Base-by-base conservation (phyloP, 2,888 invertebrate genomes). In the Formica aserva region DNA sequence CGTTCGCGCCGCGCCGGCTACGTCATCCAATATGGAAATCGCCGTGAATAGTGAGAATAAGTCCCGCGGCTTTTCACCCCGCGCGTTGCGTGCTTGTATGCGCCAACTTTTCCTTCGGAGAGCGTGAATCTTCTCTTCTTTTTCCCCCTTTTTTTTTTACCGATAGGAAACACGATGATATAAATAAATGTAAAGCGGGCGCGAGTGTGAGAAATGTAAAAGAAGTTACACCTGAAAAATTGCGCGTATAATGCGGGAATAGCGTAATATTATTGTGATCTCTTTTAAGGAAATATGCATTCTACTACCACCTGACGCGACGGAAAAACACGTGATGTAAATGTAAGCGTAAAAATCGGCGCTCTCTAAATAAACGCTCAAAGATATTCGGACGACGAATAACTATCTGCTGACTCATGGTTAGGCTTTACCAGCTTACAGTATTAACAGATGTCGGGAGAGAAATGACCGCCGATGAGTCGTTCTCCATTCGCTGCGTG, bases 11-110 rank as follows among this genome's bases (percentile, higher is more conserved):
- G 45, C 69, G 57, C 22, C 38, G 26, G 57, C 67, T 66, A 11
- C 29, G 9, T 29, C 69, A 15, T 15, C 15, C 60, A 26, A 60
- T 71, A 62, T 45, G 71, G 41, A 71, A 69, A 69, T 80, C 63
- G 78, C 18, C 26, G 26, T 18, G 45, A 60, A 60, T 45, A 35
- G 41, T 41, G 71, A 80, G 78, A 80, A 80, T 80, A 80, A 78
- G 76, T 63, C 32, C 32, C 78, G 69, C 45, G 32, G 78, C 45
- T 78, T 69, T 60, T 45, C 41, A 78, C 69, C 78, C 41, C 38
- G 41, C 57, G 57, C 29, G 32, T 45, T 57, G 32, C 38, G 22
- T 35, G 35, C 6, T 18, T n/a, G 32, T 60, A 41, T 8, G 60
- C 45, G 71, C 60, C 9, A 60, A 69, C 57, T 60, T 80, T 45